Evolutionary conservation across 2,113 vertebrate species (phyloP).

Genomic region (Solea solea): DNA sequence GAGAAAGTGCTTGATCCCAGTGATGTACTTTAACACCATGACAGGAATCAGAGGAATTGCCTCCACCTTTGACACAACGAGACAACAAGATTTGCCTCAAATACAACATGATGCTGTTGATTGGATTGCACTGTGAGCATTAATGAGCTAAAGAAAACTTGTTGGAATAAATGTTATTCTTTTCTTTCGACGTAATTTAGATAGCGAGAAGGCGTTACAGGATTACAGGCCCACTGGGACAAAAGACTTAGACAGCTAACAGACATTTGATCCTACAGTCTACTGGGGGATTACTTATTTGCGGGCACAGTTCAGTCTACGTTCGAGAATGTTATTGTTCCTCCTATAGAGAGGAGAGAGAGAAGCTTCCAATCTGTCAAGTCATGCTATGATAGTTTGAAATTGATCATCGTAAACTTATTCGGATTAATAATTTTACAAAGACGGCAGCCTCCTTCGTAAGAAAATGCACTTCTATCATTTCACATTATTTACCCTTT

Average conservation of each 20-base stretch:
- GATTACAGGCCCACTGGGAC: constrained; percentile 30
- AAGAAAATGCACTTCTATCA: background rate
- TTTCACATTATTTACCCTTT: background rate
- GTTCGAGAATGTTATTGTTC: background rate
- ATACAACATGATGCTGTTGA: constrained; percentile 45
- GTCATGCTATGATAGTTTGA: constrained; percentile 3
- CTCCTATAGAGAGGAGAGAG: background rate
- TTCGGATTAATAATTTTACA: background rate
- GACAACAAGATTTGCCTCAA: constrained; percentile 44
- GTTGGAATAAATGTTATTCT: constrained; percentile 29
- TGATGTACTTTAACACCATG: constrained; percentile 39
- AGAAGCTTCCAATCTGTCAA: background rate
- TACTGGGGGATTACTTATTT: constrained; percentile 16
- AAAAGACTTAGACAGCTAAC: constrained; percentile 20
- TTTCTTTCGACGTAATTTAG: constrained; percentile 49
- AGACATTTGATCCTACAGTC: constrained; percentile 42
- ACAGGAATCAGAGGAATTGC: constrained; percentile 30
- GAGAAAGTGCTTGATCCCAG: constrained; percentile 50
- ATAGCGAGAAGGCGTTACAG: constrained; percentile 13
- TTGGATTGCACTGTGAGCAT: constrained; percentile 9
- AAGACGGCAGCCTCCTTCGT: background rate
- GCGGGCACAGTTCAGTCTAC: constrained; percentile 8
- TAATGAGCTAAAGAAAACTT: constrained; percentile 6
- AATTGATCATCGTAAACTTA: background rate
- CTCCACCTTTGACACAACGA: constrained; percentile 42